These are phyloP conservation scores for Hemistola chrysoprasaria DNA, from an alignment of 2,888 invertebrate genomes.

Conservation along the genomic window DNA sequence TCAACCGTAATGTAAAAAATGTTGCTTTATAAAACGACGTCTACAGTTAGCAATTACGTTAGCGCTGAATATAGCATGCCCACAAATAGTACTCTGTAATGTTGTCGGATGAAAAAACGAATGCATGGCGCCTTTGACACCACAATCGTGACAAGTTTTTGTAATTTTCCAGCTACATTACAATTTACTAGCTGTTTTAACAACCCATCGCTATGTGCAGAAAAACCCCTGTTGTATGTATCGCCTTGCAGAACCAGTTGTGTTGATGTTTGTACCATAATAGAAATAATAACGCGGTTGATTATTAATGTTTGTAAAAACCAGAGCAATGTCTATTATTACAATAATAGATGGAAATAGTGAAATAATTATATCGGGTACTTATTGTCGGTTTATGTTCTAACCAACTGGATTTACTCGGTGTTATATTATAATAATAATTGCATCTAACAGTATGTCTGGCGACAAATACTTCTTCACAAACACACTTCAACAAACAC, in stretches of 20 bases:
- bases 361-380: too few relatives aligned
- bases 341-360: too few relatives aligned
- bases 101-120: conserved; percentile 6
- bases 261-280: conserved; percentile 14
- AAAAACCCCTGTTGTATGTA: conserved; percentile 30
- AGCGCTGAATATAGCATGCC: conserved; percentile 9
- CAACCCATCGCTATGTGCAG: conserved; percentile 26
- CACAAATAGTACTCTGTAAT: conserved; percentile 11
- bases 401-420: too few relatives aligned
- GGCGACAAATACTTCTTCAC: too few relatives aligned
- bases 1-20: background rate
- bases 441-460: too few relatives aligned
- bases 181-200: conserved; percentile 26
- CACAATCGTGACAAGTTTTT: conserved; percentile 27
- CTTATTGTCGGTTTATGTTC: too few relatives aligned
- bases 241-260: conserved; percentile 18
- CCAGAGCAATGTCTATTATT: too few relatives aligned
- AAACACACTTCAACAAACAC: too few relatives aligned
- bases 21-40: background rate
- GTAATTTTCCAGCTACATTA: conserved; percentile 19
- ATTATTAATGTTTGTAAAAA: too few relatives aligned
- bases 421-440: too few relatives aligned
- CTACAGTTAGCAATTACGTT: conserved; percentile 10
- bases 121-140: conserved; percentile 15
- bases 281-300: background rate